Percentiles rank a stretch among this genome's conserved stretches.
These are phyloP conservation scores for Bombyx huttoni DNA, from an alignment of 2,888 invertebrate species.

Conservation along the genomic window DNA sequence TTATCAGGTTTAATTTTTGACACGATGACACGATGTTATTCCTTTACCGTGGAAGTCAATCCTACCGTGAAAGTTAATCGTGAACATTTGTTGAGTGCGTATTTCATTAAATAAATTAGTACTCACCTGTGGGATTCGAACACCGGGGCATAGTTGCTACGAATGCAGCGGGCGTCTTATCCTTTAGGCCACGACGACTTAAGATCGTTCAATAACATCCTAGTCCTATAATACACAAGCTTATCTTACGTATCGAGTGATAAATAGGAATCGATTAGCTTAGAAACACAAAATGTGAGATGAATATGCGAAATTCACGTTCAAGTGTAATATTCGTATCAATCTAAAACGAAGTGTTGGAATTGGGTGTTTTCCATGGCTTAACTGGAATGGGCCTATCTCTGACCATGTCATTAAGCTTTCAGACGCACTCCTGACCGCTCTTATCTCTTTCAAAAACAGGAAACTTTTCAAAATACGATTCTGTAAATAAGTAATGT, in stretches of 20 bases:
- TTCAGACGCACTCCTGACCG: conserved; percentile 21
- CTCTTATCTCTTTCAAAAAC: conserved; percentile 36
- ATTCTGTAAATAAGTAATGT: background rate
- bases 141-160: too few species aligned
- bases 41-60: too few species aligned
- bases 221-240: too few species aligned
- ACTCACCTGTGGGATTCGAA: too few species aligned
- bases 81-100: too few species aligned
- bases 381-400: conserved; percentile 40
- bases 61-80: too few species aligned
- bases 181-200: too few species aligned
- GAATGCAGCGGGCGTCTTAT: too few species aligned
- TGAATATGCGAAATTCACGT: background rate
- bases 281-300: background rate
- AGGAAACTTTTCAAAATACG: conserved; percentile 21
- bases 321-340: background rate
- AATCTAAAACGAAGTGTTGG: conserved; percentile 24
- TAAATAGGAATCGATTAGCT: background rate
- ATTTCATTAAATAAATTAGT: too few species aligned
- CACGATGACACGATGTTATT: too few species aligned
- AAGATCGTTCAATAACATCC: too few species aligned
- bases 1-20: too few species aligned
- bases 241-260: background rate
- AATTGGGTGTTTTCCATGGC: conserved; percentile 54
- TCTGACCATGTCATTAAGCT: conserved; percentile 49